A percentile compares a stretch with the other conserved stretches of the same genome.
Conservation (phyloP, 92 coral and sea anemone species). For the Palythoa caribaeorum region DNA sequence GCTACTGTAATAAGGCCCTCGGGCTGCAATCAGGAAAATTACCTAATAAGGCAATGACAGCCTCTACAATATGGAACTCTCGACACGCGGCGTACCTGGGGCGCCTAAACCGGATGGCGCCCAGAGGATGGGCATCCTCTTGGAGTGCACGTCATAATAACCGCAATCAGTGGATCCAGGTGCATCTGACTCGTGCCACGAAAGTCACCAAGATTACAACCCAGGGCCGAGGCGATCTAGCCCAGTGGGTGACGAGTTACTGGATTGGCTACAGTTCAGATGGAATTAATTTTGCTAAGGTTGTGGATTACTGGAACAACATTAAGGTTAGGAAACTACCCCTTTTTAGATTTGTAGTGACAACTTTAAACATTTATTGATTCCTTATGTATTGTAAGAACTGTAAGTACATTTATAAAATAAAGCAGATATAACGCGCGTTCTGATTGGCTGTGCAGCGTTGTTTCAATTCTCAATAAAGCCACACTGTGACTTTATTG, state of each 20-base stretch:
- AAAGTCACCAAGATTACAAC: slow-evolving; percentile 34
- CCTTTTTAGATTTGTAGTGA: not conserved
- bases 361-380: too few relatives aligned
- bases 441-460: too few relatives aligned
- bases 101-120: slow-evolving; percentile 25
- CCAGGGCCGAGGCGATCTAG: slow-evolving; percentile 25
- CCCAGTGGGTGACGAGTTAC: slow-evolving; percentile 41
- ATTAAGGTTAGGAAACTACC: slow-evolving; percentile 27
- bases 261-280: slow-evolving; percentile 41
- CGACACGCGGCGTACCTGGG: slow-evolving; percentile 32
- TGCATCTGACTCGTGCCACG: slow-evolving; percentile 25
- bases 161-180: slow-evolving; percentile 47
- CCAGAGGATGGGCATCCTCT: slow-evolving; percentile 33
- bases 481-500: too few relatives aligned
- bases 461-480: too few relatives aligned
- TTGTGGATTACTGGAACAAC: slow-evolving; percentile 42
- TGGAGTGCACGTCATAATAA: slow-evolving; percentile 31
- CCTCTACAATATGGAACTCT: slow-evolving; percentile 9
- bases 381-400: too few relatives aligned
- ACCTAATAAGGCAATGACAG: slow-evolving; percentile 43
- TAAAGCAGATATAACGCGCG: too few relatives aligned
- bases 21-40: slow-evolving; percentile 31
- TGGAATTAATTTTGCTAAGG: slow-evolving; percentile 39
- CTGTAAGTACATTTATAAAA: too few relatives aligned
- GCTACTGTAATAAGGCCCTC: slow-evolving; percentile 35